Percentiles rank a stretch among this genome's conserved stretches.
Evolutionary conservation across 2,888 invertebrate genomes (phyloP).

Genomic region (Tenthredo amoena): DNA sequence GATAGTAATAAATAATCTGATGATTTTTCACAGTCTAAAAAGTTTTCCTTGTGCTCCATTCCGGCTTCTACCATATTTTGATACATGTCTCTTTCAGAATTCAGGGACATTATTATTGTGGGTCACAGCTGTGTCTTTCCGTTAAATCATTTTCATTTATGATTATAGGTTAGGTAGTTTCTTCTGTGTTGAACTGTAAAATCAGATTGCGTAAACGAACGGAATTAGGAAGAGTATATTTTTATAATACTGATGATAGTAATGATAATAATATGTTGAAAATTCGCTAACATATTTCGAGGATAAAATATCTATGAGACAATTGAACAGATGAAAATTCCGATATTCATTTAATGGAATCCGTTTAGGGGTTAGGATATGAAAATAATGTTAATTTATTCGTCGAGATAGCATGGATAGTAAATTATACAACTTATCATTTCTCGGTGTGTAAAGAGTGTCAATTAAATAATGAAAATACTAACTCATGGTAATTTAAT

Average conservation of each 20-base stretch:
- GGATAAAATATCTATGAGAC: neutral
- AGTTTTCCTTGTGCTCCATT: conserved; percentile 55
- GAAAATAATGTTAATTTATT: conserved; percentile 24
- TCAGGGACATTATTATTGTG: conserved; percentile 63
- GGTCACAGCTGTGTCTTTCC: conserved; percentile 30
- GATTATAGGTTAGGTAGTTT: conserved; percentile 25
- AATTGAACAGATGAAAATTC: conserved; percentile 3
- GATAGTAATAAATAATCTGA: conserved; percentile 59
- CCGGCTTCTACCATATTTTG: conserved; percentile 60
- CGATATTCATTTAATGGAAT: neutral
- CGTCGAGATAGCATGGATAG: neutral
- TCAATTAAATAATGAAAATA: neutral
- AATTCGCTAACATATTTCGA: neutral
- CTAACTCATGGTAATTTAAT: conserved; percentile 32
- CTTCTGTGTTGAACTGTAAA: conserved; percentile 21
- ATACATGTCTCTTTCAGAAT: conserved; percentile 58
- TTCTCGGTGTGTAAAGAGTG: neutral
- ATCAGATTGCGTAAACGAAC: neutral
- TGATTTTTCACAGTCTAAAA: conserved; percentile 55
- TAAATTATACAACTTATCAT: neutral
- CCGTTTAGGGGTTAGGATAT: conserved; percentile 45
- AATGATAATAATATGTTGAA: neutral
- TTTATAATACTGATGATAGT: neutral
- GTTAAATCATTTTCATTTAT: conserved; percentile 16
- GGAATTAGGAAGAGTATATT: neutral